Evolutionary conservation across 2,888 invertebrate genomes (phyloP).

Genomic region (Cylloceria caligata): DNA sequence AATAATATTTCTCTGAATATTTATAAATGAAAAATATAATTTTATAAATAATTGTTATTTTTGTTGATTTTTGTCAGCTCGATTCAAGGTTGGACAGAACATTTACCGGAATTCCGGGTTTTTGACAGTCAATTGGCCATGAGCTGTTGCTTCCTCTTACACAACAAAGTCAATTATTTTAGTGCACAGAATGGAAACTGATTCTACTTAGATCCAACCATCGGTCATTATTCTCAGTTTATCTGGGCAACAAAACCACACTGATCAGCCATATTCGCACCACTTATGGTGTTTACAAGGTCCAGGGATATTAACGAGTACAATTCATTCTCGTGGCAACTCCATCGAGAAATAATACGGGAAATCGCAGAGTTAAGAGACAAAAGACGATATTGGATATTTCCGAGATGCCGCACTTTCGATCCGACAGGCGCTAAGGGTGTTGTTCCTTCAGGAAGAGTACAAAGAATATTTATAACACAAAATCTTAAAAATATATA

Average conservation of each 20-base stretch:
- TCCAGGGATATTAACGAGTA: slow-evolving; percentile 15
- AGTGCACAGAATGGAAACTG: slow-evolving; percentile 47
- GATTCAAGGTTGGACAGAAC: slow-evolving; percentile 83
- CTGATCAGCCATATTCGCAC: slow-evolving; percentile 52
- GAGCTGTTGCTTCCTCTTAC: slow-evolving; percentile 79
- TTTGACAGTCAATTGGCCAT: slow-evolving; percentile 75
- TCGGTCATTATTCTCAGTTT: slow-evolving; percentile 53
- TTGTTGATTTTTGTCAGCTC: slow-evolving; percentile 67
- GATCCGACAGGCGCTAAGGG: slow-evolving; percentile 37
- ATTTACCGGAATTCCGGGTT: slow-evolving; percentile 72
- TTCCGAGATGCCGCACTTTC: slow-evolving; percentile 45
- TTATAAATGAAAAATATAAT: not conserved
- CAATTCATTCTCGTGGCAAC: slow-evolving; percentile 42
- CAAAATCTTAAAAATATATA: not conserved
- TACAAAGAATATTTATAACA: not conserved
- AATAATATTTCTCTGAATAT: not conserved
- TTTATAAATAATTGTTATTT: not conserved
- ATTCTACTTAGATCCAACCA: slow-evolving; percentile 18
- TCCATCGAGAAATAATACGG: not conserved
- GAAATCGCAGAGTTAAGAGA: not conserved
- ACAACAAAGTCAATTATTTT: slow-evolving; percentile 77
- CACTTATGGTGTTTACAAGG: slow-evolving; percentile 23
- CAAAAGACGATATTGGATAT: slow-evolving; percentile 14
- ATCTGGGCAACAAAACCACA: slow-evolving; percentile 45
- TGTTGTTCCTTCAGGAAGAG: slow-evolving; percentile 19